Evolutionary conservation across 2,113 vertebrate species (phyloP).

Genomic region (Monarcha castaneiventris): DNA sequence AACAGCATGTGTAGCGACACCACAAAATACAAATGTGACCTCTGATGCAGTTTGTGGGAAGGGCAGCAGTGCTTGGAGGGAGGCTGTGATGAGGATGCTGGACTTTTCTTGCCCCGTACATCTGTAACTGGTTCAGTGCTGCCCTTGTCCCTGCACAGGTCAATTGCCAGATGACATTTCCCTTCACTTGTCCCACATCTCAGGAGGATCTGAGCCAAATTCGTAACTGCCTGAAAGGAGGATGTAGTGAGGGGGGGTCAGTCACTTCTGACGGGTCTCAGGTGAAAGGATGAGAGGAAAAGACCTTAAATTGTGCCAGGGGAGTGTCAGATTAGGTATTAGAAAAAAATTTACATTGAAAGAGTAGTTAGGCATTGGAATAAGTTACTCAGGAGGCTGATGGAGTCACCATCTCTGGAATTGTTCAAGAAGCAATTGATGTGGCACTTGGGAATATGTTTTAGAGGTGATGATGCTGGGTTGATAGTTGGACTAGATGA

Average conservation of each 20-base stretch:
- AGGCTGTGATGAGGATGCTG: background rate
- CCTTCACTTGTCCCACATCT: background rate
- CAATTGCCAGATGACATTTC: background rate
- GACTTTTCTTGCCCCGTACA: background rate
- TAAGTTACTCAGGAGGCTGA: background rate
- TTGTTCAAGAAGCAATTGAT: background rate
- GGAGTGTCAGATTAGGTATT: background rate
- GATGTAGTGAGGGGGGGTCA: background rate
- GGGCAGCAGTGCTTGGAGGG: background rate
- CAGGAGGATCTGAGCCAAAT: background rate
- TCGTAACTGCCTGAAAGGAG: background rate
- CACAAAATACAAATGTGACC: background rate
- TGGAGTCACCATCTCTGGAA: background rate
- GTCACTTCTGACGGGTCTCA: background rate
- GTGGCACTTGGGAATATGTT: background rate
- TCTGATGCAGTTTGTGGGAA: background rate
- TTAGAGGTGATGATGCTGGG: background rate
- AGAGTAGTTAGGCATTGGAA: background rate
- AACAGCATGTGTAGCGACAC: background rate
- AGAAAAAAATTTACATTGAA: background rate
- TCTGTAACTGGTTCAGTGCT: background rate
- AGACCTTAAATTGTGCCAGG: background rate
- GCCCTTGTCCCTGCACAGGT: background rate
- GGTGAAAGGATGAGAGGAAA: background rate
- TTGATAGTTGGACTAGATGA: background rate